phyloP scores from a whole-genome alignment of 2,888 invertebrate species.

The Stenodera caucasica region DNA sequence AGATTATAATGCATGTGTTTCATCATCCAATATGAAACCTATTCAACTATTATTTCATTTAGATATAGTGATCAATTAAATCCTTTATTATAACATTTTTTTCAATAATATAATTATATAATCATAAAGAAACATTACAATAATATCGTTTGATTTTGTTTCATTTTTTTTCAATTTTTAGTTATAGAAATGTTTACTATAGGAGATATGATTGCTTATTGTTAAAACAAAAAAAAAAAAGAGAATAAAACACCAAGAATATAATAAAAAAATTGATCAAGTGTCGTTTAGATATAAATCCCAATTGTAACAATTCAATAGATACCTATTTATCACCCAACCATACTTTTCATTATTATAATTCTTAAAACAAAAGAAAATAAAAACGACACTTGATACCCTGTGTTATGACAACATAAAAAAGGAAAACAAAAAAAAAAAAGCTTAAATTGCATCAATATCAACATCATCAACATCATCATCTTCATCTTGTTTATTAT shows the following conservation, averaged over 20 bases:
- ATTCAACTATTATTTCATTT: constrained; percentile 30
- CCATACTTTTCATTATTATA: too few species aligned
- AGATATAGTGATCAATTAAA: constrained; percentile 36
- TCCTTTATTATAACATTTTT: constrained; percentile 35
- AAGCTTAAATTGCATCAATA: constrained; percentile 91
- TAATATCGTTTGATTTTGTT: background rate
- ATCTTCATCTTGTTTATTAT: too few species aligned
- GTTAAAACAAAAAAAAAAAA: background rate
- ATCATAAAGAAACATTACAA: background rate
- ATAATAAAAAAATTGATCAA: background rate
- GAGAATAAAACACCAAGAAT: constrained; percentile 1
- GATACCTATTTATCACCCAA: background rate
- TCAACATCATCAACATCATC: constrained; percentile 84
- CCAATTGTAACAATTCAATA: too few species aligned
- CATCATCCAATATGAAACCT: constrained; percentile 37
- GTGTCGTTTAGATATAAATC: background rate
- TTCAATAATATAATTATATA: constrained; percentile 21
- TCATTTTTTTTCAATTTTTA: background rate
- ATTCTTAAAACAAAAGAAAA: constrained; percentile 7
- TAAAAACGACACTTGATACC: constrained; percentile 26
- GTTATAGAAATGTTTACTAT: background rate
- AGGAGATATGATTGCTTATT: background rate
- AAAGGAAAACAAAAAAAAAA: constrained; percentile 10
- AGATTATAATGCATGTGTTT: constrained; percentile 30
- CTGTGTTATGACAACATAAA: constrained; percentile 18